Evolutionary conservation across 2,113 vertebrate species (phyloP).

Genomic region (Chloroceryle aenea): DNA sequence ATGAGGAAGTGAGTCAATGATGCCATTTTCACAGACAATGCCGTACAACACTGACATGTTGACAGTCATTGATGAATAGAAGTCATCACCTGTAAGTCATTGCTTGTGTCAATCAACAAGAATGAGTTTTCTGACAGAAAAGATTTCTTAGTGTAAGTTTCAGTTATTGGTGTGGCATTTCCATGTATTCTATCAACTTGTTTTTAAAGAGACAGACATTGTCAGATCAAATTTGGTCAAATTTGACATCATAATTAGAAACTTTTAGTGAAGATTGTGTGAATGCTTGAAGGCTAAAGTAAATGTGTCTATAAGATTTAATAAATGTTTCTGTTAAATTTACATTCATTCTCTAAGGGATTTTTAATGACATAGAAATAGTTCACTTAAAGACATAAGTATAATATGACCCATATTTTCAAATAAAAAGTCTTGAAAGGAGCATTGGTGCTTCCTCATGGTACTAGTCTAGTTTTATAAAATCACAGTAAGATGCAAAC

Average conservation of each 20-base stretch:
- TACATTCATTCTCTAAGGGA: not conserved
- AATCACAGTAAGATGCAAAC: not conserved
- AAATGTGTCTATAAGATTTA: not conserved
- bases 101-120: not conserved
- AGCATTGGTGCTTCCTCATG: not conserved
- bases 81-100: not conserved
- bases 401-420: not conserved
- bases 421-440: not conserved
- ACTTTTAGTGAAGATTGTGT: not conserved
- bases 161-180: not conserved
- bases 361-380: not conserved
- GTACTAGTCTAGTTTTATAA: not conserved
- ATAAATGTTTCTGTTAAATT: not conserved
- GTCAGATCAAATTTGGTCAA: not conserved
- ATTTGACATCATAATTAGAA: not conserved
- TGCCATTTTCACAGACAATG: not conserved
- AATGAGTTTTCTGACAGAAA: constrained; percentile 2
- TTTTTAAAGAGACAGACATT: not conserved
- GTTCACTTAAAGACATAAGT: not conserved
- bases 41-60: not conserved
- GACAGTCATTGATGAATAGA: not conserved
- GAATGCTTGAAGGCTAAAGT: not conserved
- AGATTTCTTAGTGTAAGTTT: not conserved
- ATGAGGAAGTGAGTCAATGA: not conserved
- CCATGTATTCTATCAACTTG: not conserved